Conservation (phyloP, 2,113 vertebrate species). For the Ictidomys tridecemlineatus region DNA sequence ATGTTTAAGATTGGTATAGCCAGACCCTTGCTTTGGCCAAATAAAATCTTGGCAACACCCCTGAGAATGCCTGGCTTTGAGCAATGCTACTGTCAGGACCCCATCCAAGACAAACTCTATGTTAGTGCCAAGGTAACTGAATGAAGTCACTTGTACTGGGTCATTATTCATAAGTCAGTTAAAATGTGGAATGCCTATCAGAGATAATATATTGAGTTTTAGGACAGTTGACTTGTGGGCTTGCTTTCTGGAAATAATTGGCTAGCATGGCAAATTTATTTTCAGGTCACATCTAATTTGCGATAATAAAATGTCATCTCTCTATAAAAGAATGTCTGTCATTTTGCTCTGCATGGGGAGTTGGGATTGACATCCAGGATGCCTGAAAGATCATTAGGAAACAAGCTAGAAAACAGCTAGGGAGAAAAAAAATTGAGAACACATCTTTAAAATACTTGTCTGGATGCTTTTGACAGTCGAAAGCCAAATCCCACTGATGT, state of each 20-base stretch:
- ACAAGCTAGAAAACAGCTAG: background rate
- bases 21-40: slow-evolving; percentile 73
- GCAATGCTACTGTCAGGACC: slow-evolving; percentile 81
- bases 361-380: slow-evolving; percentile 18
- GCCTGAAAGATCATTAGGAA: slow-evolving; percentile 9
- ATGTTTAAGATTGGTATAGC: slow-evolving; percentile 66
- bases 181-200: slow-evolving; percentile 54
- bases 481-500: background rate
- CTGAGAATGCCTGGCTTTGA: slow-evolving; percentile 76
- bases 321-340: background rate
- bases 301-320: slow-evolving; percentile 24
- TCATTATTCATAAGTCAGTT: slow-evolving; percentile 62
- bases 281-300: slow-evolving; percentile 66
- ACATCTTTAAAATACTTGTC: background rate
- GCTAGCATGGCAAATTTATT: slow-evolving; percentile 53
- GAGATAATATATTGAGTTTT: slow-evolving; percentile 69
- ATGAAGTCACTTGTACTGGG: slow-evolving; percentile 68
- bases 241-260: slow-evolving; percentile 67
- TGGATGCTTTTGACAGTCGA: background rate
- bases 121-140: slow-evolving; percentile 77
- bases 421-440: background rate
- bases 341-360: background rate
- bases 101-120: slow-evolving; percentile 74
- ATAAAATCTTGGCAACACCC: slow-evolving; percentile 77
- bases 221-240: slow-evolving; percentile 38